Evolutionary conservation across 2,797 vertebrate genomes (phyloP).

Genomic region (Lithobates sylvaticus): DNA sequence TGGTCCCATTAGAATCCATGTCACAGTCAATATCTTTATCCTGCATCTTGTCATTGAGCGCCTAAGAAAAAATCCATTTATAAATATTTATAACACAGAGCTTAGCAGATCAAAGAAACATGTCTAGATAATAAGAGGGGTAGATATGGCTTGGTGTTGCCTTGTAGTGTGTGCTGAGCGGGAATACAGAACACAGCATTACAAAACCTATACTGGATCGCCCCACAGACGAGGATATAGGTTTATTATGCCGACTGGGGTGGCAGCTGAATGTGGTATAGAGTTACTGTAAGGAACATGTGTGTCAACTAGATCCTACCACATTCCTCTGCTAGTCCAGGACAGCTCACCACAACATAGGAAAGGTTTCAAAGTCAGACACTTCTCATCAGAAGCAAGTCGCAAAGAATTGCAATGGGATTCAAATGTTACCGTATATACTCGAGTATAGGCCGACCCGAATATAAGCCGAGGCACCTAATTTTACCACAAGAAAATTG

Average conservation of each 20-base stretch:
- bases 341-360: not conserved
- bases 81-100: conserved; percentile 29
- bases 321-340: conserved; percentile 23
- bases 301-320: not conserved
- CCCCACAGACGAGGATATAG: not conserved
- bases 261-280: conserved; percentile 46
- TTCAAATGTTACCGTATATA: too few species aligned
- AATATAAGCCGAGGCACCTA: too few species aligned
- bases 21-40: conserved; percentile 83
- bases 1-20: conserved; percentile 78
- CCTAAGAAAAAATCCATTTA: conserved; percentile 70
- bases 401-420: not conserved
- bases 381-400: not conserved
- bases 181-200: not conserved
- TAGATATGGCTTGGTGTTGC: not conserved
- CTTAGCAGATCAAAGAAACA: conserved; percentile 18
- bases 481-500: too few species aligned
- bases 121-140: not conserved
- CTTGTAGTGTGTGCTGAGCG: not conserved
- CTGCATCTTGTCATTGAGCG: conserved; percentile 81
- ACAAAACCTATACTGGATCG: not conserved
- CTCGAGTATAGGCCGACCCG: too few species aligned
- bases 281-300: conserved; percentile 38
- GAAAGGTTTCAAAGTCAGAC: not conserved
- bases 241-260: not conserved